phyloP scores from a whole-genome alignment of 2,888 invertebrate species.

The Steinernema carpocapsae region DNA sequence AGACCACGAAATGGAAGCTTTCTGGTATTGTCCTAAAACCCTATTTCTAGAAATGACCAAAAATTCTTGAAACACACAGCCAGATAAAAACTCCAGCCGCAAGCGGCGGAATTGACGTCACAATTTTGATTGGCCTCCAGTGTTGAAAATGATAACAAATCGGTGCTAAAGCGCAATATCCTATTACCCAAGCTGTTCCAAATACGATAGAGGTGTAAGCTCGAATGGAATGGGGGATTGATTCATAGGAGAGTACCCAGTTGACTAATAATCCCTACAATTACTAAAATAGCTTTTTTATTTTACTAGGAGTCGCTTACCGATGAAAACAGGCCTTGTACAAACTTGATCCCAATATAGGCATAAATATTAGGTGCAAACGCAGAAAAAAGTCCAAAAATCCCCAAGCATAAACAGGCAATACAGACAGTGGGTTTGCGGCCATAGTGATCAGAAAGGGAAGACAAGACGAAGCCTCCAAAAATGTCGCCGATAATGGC shows the following conservation, averaged over 20 bases:
- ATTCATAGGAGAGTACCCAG: conserved; percentile 64
- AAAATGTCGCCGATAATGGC: conserved; percentile 39
- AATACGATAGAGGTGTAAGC: conserved; percentile 57
- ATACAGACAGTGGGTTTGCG: conserved; percentile 46
- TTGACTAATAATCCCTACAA: conserved; percentile 48
- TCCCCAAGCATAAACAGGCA: conserved; percentile 50
- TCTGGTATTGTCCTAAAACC: conserved; percentile 53
- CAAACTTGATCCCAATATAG: conserved; percentile 76
- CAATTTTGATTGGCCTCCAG: conserved; percentile 54
- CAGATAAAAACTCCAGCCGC: conserved; percentile 44
- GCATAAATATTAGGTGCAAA: conserved; percentile 77
- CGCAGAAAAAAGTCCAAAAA: conserved; percentile 77
- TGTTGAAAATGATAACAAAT: conserved; percentile 48
- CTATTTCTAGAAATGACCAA: background rate
- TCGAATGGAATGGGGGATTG: conserved; percentile 54
- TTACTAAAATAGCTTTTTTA: conserved; percentile 2
- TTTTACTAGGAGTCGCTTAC: conserved; percentile 70
- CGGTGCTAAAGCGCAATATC: conserved; percentile 54
- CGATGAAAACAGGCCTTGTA: conserved; percentile 79
- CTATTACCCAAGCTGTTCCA: conserved; percentile 57
- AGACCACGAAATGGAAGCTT: conserved; percentile 52
- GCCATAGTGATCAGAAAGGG: conserved; percentile 42
- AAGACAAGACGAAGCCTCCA: conserved; percentile 40
- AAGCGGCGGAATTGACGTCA: conserved; percentile 43
- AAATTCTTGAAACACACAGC: conserved; percentile 42